Percentiles rank a stretch among this genome's conserved stretches.
Conservation (phyloP, 2,888 invertebrate species). For the Hirtodrosophila histrioides region DNA sequence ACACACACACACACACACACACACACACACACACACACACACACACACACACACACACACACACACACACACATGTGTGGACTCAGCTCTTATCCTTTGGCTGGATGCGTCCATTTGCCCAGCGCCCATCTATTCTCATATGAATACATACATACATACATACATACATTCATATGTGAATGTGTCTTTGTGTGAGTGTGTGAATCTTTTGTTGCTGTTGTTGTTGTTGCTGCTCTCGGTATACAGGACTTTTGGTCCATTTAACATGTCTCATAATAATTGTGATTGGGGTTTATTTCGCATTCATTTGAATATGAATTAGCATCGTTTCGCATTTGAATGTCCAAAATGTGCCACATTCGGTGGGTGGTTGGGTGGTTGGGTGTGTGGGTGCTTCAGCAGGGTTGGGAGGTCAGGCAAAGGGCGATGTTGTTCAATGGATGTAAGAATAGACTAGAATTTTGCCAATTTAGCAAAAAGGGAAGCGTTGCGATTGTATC, state of each 20-base stretch:
- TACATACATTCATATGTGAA: conserved; percentile 23
- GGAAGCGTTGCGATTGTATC: conserved; percentile 69
- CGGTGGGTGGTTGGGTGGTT: conserved; percentile 18
- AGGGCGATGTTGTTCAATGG: conserved; percentile 49
- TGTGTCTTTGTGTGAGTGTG: conserved; percentile 16
- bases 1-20: conserved; percentile 18
- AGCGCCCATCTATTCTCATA: conserved; percentile 29
- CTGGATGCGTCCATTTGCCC: conserved; percentile 46
- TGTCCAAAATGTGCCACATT: conserved; percentile 50
- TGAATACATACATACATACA: conserved; percentile 10
- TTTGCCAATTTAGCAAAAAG: conserved; percentile 80
- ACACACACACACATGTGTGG: conserved; percentile 1
- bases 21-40: conserved; percentile 27
- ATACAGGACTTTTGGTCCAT: conserved; percentile 81
- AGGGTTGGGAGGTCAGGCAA: conserved; percentile 36
- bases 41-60: conserved; percentile 24
- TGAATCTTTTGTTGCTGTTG: conserved; percentile 28
- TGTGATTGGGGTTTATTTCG: conserved; percentile 81
- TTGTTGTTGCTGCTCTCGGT: conserved; percentile 49
- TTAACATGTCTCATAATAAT: conserved; percentile 83
- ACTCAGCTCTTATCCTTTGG: conserved; percentile 30
- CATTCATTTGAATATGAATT: conserved; percentile 82
- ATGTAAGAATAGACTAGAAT: conserved; percentile 61
- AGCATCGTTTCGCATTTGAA: conserved; percentile 76
- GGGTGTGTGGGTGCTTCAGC: conserved; percentile 3